Base-by-base conservation (phyloP, 2,113 vertebrate genomes). In the Brevimyrus niger region DNA sequence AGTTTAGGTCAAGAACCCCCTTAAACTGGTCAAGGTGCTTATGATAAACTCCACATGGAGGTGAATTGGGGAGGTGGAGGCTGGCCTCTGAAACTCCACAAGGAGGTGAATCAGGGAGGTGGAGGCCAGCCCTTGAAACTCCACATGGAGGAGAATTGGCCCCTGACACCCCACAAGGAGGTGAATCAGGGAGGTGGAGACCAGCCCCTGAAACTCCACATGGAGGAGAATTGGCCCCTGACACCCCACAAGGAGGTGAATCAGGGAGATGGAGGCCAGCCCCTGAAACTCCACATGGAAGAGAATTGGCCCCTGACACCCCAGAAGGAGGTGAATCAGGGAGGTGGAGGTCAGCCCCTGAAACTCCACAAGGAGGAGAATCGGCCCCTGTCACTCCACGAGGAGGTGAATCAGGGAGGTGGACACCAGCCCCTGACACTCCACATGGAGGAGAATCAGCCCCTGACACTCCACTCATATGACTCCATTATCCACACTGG, bases 41-140 rank as follows among this genome's bases (percentile, higher is more conserved):
- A 90, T 93, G 92, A 92, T 91, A 92, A 89, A 51, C 90, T 87
- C 50, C 90, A 92, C 89, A 10, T 27, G 58, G 58, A 65, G 58
- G 58, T 27, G 58, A 51, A 15, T 51, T 23, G 4, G 10, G 23
- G 23, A 61, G 58, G 58, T 10, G 23, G 1, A 9, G 8, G 47
- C 47, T 0, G 0, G 58, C 55, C 55, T 0, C 21, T 9, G 55
- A n/a, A 1, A 10, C 9, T 3, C 61, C 61, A 27, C 9, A 1
- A 3, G 61, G 55, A 23, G 53, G 53, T 55, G 19, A 42, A 42
- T 42, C 42, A 42, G 42, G 42, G 42, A 42, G 42, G 42, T 42
- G 42, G 2, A 1, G 3, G 42, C 42, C 42, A 1, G 19, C 1
- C 19, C 53, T 19, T 55, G 53, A 55, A 1, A 55, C 4, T 55